Evolutionary conservation across 2,888 invertebrate species (phyloP).

Genomic region (Teinopalpus imperialis): DNA sequence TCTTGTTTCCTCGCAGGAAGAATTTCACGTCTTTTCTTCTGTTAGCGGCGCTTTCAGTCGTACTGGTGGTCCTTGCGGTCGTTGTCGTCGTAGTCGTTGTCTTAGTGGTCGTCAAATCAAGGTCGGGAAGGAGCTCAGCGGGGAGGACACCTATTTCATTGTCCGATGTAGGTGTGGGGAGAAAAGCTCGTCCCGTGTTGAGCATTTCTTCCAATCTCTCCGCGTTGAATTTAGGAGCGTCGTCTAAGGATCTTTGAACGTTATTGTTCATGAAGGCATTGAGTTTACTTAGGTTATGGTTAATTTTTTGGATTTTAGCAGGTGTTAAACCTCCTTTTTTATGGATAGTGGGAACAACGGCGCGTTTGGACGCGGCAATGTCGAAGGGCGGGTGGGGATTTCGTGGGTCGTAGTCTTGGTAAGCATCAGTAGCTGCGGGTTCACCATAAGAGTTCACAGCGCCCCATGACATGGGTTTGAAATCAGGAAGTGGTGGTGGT

Average conservation of each 20-base stretch:
- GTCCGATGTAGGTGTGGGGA: conserved; percentile 65
- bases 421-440: conserved; percentile 60
- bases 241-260: conserved; percentile 62
- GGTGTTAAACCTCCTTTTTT: conserved; percentile 52
- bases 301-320: conserved; percentile 71
- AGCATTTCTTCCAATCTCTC: conserved; percentile 52
- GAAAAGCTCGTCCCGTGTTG: conserved; percentile 49
- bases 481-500: conserved; percentile 51
- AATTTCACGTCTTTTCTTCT: conserved; percentile 67
- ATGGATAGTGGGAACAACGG: conserved; percentile 36
- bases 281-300: conserved; percentile 60
- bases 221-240: conserved; percentile 49
- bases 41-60: conserved; percentile 50
- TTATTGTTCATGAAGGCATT: conserved; percentile 52
- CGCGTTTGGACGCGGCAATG: conserved; percentile 55
- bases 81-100: conserved; percentile 34
- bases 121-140: conserved; percentile 60
- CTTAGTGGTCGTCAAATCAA: conserved; percentile 24
- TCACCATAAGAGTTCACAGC: conserved; percentile 72
- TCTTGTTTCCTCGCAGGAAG: conserved; percentile 74
- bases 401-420: conserved; percentile 56
- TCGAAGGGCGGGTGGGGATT: conserved; percentile 52
- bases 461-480: conserved; percentile 65
- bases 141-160: conserved; percentile 71
- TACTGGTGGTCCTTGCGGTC: conserved; percentile 40